Conservation (phyloP, 2,888 invertebrate genomes). For the Galerucella pusilla region DNA sequence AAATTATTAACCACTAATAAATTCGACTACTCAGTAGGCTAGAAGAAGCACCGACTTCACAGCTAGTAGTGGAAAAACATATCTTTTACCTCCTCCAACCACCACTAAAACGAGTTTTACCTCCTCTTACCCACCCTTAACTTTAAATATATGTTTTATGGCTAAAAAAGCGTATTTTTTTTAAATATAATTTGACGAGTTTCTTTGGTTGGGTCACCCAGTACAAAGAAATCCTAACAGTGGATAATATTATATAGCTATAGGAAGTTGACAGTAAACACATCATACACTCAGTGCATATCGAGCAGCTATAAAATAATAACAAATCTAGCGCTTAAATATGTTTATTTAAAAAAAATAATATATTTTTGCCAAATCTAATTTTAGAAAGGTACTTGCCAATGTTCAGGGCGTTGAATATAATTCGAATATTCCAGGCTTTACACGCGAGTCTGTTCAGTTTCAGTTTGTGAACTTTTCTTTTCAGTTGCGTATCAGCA, state of each 20-base stretch:
- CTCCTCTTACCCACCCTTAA: too few relatives aligned
- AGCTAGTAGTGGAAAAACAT: too few relatives aligned
- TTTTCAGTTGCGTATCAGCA: slow-evolving; percentile 49
- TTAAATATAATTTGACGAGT: not conserved
- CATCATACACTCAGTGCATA: not conserved
- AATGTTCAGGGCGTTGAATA: not conserved
- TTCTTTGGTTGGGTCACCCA: not conserved
- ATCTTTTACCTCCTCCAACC: too few relatives aligned
- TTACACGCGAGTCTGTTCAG: not conserved
- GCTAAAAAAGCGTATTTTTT: not conserved
- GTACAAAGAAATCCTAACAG: slow-evolving; percentile 4
- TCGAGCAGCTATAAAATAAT: not conserved
- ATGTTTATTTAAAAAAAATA: not conserved
- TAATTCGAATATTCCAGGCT: not conserved
- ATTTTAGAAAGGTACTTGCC: not conserved
- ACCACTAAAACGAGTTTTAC: too few relatives aligned
- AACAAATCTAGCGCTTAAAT: not conserved
- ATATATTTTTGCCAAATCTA: slow-evolving; percentile 1
- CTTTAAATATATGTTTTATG: too few relatives aligned
- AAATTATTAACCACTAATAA: too few relatives aligned
- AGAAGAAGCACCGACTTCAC: too few relatives aligned
- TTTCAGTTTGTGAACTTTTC: not conserved
- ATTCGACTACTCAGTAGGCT: too few relatives aligned
- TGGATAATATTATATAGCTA: not conserved
- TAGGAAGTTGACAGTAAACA: slow-evolving; percentile 12